Percentiles rank a stretch among this genome's conserved stretches.
Conservation (phyloP, 2,113 vertebrate species). For the Loxodonta africana region DNA sequence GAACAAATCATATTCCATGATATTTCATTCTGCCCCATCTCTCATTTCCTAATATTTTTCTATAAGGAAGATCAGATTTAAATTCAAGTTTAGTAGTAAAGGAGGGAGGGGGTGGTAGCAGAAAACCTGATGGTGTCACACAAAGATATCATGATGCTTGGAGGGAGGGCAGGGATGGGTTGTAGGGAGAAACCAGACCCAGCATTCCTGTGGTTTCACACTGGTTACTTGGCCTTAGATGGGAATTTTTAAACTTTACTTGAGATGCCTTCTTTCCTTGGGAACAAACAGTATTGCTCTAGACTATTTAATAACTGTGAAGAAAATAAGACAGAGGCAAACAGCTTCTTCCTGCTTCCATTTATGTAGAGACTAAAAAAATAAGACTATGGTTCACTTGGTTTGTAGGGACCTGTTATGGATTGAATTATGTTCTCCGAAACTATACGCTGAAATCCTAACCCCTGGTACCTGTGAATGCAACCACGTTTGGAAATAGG, state of each 20-base stretch:
- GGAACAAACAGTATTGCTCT: neutral
- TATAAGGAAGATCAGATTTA: conserved; percentile 55
- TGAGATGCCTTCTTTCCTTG: conserved; percentile 1
- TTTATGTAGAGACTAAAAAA: neutral
- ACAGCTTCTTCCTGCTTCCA: neutral
- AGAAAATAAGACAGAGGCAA: neutral
- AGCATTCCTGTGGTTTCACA: neutral
- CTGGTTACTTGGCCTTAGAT: neutral
- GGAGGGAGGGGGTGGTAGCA: neutral
- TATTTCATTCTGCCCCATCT: neutral
- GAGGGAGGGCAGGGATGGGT: too few species aligned
- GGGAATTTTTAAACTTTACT: neutral
- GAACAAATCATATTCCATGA: neutral
- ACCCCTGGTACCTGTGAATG: neutral
- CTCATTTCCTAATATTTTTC: neutral
- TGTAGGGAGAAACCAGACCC: neutral
- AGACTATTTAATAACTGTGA: neutral
- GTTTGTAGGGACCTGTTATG: neutral
- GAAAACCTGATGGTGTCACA: neutral
- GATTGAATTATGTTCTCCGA: neutral
- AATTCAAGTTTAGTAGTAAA: neutral
- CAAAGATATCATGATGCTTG: neutral
- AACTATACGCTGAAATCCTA: neutral
- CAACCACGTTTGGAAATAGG: neutral
- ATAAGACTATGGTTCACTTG: neutral